Conservation (phyloP, 1,140 invertebrate species). For the Nomia melanderi region DNA sequence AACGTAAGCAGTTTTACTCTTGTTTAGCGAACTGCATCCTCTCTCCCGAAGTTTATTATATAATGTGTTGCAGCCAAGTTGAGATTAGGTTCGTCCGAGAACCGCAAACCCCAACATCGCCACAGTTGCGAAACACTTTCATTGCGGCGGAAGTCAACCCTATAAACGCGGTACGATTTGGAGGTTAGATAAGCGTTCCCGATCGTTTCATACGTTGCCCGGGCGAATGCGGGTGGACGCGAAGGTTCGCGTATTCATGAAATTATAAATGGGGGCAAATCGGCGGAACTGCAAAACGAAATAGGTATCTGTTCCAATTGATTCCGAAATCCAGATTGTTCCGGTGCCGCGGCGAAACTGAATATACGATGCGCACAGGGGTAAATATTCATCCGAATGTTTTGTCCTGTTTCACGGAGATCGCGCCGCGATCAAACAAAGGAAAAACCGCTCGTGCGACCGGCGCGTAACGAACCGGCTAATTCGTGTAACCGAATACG, state of each 20-base stretch:
- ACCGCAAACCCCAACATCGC: too few relatives aligned
- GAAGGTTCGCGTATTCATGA: slow-evolving; percentile 1
- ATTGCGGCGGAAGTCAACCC: too few relatives aligned
- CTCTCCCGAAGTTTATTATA: too few relatives aligned
- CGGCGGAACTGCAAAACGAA: neutral
- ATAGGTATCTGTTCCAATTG: slow-evolving; percentile 2
- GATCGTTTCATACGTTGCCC: neutral
- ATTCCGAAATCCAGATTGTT: too few relatives aligned
- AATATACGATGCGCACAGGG: neutral
- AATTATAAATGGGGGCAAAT: neutral
- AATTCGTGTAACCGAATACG: slow-evolving; percentile 29
- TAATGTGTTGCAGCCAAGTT: too few relatives aligned
- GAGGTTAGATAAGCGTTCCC: neutral
- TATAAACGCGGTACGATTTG: too few relatives aligned
- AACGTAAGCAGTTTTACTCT: too few relatives aligned
- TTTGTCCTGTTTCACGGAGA: slow-evolving; percentile 5
- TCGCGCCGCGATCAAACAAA: slow-evolving; percentile 6
- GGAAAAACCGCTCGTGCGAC: neutral
- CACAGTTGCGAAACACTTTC: too few relatives aligned
- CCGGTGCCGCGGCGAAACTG: neutral
- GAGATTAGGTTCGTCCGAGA: too few relatives aligned
- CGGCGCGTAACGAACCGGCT: slow-evolving; percentile 25
- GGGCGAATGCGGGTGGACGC: too few relatives aligned
- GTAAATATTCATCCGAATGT: slow-evolving; percentile 14
- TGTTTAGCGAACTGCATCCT: too few relatives aligned